These are phyloP conservation scores for Scolanthus callimorphus DNA, from an alignment of 92 coral and sea anemone species.

Conservation along the genomic window DNA sequence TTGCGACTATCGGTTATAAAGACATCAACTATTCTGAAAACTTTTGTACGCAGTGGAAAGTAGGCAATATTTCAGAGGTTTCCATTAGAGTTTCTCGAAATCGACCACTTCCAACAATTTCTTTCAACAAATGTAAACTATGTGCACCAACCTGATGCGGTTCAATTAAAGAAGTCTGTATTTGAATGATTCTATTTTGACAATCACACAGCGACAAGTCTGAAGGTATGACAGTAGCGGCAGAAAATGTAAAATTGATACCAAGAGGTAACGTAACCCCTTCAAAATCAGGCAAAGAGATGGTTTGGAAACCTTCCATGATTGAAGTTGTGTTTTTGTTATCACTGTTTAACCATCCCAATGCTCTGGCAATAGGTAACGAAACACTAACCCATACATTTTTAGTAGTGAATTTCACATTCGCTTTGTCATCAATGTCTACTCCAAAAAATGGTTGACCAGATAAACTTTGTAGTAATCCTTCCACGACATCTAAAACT, in stretches of 20 bases:
- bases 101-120: background rate
- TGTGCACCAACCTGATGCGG: background rate
- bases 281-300: too few species aligned
- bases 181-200: background rate
- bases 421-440: too few species aligned
- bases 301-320: too few species aligned
- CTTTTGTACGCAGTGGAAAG: background rate
- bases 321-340: too few species aligned
- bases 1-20: background rate
- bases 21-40: background rate
- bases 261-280: too few species aligned
- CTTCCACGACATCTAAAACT: constrained; percentile 5
- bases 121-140: background rate
- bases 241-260: too few species aligned
- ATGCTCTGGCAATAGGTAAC: background rate
- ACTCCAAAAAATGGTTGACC: too few species aligned
- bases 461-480: too few species aligned
- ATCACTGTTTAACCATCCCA: background rate
- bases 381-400: background rate
- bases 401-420: too few species aligned
- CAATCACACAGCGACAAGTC: background rate
- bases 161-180: background rate
- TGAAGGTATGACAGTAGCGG: too few species aligned
- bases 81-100: background rate
- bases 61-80: background rate